Conservation (phyloP, 2,888 invertebrate genomes). For the Hirtodrosophila alboralis region DNA sequence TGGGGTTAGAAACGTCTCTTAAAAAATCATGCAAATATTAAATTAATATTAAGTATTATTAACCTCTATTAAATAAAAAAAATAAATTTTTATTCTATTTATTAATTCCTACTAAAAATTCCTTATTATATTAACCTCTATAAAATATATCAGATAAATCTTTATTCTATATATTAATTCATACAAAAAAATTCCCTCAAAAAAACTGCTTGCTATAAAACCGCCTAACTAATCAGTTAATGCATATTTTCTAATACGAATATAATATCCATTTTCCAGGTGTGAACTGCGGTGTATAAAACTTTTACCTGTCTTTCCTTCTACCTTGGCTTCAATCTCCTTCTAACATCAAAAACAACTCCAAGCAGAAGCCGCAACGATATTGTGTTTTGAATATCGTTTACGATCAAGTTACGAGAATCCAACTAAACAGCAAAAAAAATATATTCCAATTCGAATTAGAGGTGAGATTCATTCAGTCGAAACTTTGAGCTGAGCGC, state of each 20-base stretch:
- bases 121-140: no score
- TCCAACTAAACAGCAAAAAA: conserved; percentile 34
- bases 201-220: conserved; percentile 39
- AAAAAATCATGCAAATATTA: no score
- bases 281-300: conserved; percentile 44
- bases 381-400: conserved; percentile 62
- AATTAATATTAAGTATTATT: no score
- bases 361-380: conserved; percentile 18
- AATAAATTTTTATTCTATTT: no score
- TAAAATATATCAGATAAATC: no score
- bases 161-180: no score
- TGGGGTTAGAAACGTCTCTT: no score
- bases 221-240: conserved; percentile 19
- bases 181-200: not conserved
- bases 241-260: conserved; percentile 10
- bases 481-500: conserved; percentile 53
- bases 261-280: conserved; percentile 2
- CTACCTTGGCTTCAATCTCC: conserved; percentile 10
- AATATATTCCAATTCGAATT: conserved; percentile 70
- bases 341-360: conserved; percentile 53
- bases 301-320: conserved; percentile 25
- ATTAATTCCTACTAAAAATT: no score
- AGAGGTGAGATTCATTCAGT: conserved; percentile 74
- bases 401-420: conserved; percentile 55
- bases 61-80: no score